Percentiles rank a stretch among this genome's conserved stretches.
Conservation (phyloP, 1,140 invertebrate genomes). For the Hypothenemus hampei region DNA sequence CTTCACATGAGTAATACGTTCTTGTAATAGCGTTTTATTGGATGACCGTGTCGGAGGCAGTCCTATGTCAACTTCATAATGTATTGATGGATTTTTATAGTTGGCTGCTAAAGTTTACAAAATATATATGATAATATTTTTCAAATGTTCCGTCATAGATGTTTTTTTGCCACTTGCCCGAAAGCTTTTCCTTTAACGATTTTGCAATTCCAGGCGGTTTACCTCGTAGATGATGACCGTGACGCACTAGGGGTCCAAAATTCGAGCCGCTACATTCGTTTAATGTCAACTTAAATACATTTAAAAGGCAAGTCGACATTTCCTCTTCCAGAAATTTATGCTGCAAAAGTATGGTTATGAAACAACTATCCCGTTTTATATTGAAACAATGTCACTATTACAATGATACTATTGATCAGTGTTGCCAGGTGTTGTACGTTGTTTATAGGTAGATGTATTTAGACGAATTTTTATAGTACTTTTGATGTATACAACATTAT, state of each 20-base stretch:
- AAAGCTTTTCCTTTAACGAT: conserved; percentile 59
- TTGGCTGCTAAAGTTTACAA: conserved; percentile 48
- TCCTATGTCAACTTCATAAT: conserved; percentile 61
- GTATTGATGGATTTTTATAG: conserved; percentile 52
- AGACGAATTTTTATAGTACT: too few relatives aligned
- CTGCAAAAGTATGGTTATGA: too few relatives aligned
- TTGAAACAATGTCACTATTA: too few relatives aligned
- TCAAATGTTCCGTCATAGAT: background rate
- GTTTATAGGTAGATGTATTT: too few relatives aligned
- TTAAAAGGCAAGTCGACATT: conserved; percentile 24
- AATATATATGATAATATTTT: background rate
- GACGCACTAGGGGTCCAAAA: conserved; percentile 11
- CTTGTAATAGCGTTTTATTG: conserved; percentile 44
- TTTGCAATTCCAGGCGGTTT: conserved; percentile 63
- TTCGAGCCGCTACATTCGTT: conserved; percentile 5
- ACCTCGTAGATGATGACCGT: conserved; percentile 58
- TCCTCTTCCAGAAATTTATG: too few relatives aligned
- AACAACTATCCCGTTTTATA: too few relatives aligned
- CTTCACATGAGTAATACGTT: conserved; percentile 52
- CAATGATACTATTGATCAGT: too few relatives aligned
- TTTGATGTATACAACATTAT: too few relatives aligned
- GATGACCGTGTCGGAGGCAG: conserved; percentile 47
- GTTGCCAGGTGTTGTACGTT: too few relatives aligned
- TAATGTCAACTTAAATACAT: conserved; percentile 18
- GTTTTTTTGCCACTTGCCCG: conserved; percentile 42